A percentile compares a stretch with the other conserved stretches of the same genome.
Evolutionary conservation across 2,113 vertebrate genomes (phyloP).

Genomic region (mouse (Mus musculus)): DNA sequence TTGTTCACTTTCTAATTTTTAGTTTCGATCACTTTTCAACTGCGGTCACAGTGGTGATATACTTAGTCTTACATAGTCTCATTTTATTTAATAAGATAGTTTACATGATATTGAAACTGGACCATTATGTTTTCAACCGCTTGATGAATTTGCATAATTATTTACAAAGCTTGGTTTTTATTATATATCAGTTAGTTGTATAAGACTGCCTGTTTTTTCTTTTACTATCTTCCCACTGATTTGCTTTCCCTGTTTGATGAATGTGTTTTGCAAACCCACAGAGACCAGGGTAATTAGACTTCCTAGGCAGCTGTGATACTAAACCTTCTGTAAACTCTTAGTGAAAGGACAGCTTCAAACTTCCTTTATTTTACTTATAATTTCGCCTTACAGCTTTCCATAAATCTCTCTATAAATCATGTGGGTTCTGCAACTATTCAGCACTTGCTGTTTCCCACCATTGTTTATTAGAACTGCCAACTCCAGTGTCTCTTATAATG

Average conservation of each 20-base stretch:
- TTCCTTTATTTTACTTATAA: constrained; percentile 71
- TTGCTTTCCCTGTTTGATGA: constrained; percentile 2
- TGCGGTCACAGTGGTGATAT: neutral
- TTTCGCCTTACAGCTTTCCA: constrained; percentile 39
- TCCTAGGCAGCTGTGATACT: constrained; percentile 47
- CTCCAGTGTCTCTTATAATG: constrained; percentile 43
- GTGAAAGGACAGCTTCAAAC: constrained; percentile 45
- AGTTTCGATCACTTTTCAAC: constrained; percentile 35
- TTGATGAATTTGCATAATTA: constrained; percentile 53
- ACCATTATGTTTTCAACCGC: constrained; percentile 62
- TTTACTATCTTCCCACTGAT: constrained; percentile 50
- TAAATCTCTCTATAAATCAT: constrained; percentile 48
- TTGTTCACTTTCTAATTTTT: constrained; percentile 56
- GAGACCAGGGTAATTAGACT: constrained; percentile 74
- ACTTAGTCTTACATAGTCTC: neutral
- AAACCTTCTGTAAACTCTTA: constrained; percentile 62
- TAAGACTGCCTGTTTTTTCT: constrained; percentile 41
- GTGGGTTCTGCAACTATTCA: neutral
- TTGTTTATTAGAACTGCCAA: constrained; percentile 18
- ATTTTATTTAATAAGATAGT: constrained; percentile 56
- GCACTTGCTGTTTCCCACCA: neutral
- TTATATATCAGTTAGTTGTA: constrained; percentile 28
- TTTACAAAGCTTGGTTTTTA: constrained; percentile 35
- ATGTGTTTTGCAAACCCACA: constrained; percentile 46
- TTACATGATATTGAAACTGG: constrained; percentile 42